phyloP scores from a whole-genome alignment of 2,888 invertebrate genomes.

The Dusona sp. region DNA sequence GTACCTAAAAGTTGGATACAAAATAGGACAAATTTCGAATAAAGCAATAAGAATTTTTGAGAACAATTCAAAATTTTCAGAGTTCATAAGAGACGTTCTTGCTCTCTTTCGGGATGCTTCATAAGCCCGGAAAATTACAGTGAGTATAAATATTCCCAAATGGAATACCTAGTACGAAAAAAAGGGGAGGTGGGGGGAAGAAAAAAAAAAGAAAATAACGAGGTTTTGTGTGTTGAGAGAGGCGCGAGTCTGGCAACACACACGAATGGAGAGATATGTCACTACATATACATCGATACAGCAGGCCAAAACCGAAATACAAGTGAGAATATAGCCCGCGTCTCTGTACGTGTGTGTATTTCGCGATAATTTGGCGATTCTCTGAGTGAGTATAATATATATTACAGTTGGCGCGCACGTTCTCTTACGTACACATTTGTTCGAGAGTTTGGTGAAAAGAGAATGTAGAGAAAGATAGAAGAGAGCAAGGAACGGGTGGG shows the following conservation, averaged over 20 bases:
- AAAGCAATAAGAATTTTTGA: not conserved
- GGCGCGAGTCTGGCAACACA: conserved; percentile 15
- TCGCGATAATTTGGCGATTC: conserved; percentile 66
- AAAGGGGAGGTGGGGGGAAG: not conserved
- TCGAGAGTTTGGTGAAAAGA: conserved; percentile 36
- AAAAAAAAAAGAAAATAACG: not conserved
- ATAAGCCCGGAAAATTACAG: not conserved
- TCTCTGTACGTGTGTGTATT: not conserved
- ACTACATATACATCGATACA: not conserved
- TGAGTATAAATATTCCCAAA: conserved; percentile 34
- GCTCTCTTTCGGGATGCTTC: not conserved
- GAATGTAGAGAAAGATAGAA: conserved; percentile 36
- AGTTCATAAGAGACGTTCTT: not conserved
- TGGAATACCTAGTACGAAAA: conserved; percentile 17
- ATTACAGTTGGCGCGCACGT: conserved; percentile 57
- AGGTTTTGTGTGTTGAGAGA: conserved; percentile 14
- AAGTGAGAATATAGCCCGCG: conserved; percentile 15
- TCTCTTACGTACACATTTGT: conserved; percentile 8
- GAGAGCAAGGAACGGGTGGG: not conserved
- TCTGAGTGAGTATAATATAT: conserved; percentile 30
- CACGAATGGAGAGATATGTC: not conserved
- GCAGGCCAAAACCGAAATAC: not conserved
- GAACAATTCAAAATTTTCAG: not conserved
- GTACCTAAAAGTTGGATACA: not conserved
- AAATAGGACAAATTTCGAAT: not conserved